Evolutionary conservation across 2,113 vertebrate genomes (phyloP), one percentile per base, ranked within the genome.

Genomic region (Nothoprocta perdicaria): DNA sequence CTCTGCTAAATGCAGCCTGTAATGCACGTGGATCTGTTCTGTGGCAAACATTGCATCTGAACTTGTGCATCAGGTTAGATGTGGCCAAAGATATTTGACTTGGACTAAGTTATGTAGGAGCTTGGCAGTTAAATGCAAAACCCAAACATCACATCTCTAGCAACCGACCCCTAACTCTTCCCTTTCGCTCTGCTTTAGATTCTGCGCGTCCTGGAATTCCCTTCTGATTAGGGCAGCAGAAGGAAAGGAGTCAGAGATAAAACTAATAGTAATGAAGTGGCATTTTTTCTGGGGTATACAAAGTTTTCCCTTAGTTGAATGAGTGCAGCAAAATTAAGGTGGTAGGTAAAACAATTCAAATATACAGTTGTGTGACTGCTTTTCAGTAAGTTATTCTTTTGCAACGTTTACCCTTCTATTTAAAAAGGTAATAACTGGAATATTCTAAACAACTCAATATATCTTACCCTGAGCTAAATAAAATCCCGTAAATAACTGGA

Each of bases 401-500:
- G 35, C 68, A 40, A 27, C 5, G 5, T 76, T 80, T 81, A 68
- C 5, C 22, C 43, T 83, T 91, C 85, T 61, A 63, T 50, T 67
- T 48, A 43, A 89, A 84, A 87, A 74, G 13, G 68, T 80, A 94
- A 80, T 61, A 85, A n/a, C 13, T 89, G 27, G n/a, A 87, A 89
- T 75, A 68, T 57, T 80, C 79, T 86, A 81, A 83, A 48, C 76
- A 75, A 65, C 72, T 68, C 84, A 79, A 8, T 95, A 80, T 55
- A 38, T 80, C 65, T 96, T 85, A 75, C 26, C 21, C 65, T 57
- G 65, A 84, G 52, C 82, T 83, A 94, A 96, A 73, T 86, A 65
- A 92, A 93, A 88, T 93, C 92, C 94, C 92, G 85, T 96, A 96
- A 96, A 96, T 92, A 96, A 95, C 94, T 92, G 92, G 75, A 96